Base-by-base conservation (phyloP, 1,140 invertebrate species). In the Zaprionus camerounensis region DNA sequence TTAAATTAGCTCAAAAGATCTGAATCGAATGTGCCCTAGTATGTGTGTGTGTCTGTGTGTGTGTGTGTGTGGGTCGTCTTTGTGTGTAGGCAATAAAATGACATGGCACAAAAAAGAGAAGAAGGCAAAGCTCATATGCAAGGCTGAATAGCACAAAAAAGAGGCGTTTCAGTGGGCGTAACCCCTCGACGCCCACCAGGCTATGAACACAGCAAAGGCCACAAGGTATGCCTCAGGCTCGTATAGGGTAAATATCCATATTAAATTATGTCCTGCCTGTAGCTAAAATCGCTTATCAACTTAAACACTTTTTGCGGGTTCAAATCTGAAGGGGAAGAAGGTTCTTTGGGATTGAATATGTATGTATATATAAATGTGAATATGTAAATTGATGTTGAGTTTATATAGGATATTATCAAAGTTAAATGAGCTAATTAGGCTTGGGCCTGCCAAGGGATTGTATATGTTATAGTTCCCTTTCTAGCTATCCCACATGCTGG, bases 1-100 rank as follows among this genome's bases (percentile, higher is more conserved):
- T 90, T 90, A 90, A 90, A 90, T 90, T 90, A 90, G 85, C 81
- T 64, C 71, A 64, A 77, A 71, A 88, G 61, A 80, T 82, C 71
- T 71, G 76, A 74, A 86, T 66, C 63, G 66, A 68, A 67, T 53
- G 22, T 64, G 28, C 13, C 38, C 17, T n/a, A 57, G 49, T 61
- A 24, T n/a, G n/a, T n/a, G n/a, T n/a, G n/a, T n/a, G 22, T n/a
- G 58, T 31, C 53, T 49, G 49, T 56, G 17, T 67, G 13, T 20
- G 26, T 36, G 12, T 67, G 20, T 56, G 34, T 68, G 53, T 17
- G 59, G 51, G 61, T 46, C n/a, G 41, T 24, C 46, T 51, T 51
- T 51, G 17, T 51, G 46, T 51, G 46, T 24, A 26, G 66, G 67
- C 78, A 64, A 85, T 90, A 84, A 88, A 90, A 90, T 81, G 84